Evolutionary conservation across 1,140 invertebrate genomes (phyloP).

Genomic region (Nymphalis io): DNA sequence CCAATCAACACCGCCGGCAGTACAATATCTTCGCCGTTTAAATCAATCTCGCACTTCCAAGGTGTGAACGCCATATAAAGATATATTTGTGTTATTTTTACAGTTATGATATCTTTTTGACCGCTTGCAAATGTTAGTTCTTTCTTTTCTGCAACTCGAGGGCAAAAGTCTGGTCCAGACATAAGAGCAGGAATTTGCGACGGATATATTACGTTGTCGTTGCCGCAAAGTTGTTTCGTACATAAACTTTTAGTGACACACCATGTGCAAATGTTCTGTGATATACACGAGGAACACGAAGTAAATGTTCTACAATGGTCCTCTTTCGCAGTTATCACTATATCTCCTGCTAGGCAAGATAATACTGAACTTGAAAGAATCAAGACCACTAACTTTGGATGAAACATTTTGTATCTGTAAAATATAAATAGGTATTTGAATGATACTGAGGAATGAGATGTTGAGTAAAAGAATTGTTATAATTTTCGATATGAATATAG

Average conservation of each 20-base stretch:
- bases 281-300: conserved; percentile 54
- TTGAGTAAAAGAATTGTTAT: no score
- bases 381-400: background rate
- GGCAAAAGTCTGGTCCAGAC: conserved; percentile 60
- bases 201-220: conserved; percentile 64
- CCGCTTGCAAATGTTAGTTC: conserved; percentile 53
- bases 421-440: background rate
- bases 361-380: conserved; percentile 18
- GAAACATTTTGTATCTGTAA: conserved; percentile 1
- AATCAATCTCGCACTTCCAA: conserved; percentile 63
- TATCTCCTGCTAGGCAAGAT: conserved; percentile 31
- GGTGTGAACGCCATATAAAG: conserved; percentile 68
- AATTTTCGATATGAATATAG: no score
- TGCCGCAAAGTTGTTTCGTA: conserved; percentile 62
- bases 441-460: no score
- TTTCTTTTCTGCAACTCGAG: conserved; percentile 49
- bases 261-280: conserved; percentile 53
- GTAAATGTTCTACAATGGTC: conserved; percentile 45
- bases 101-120: conserved; percentile 43
- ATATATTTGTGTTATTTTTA: conserved; percentile 68
- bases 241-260: conserved; percentile 66
- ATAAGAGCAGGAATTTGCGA: conserved; percentile 50
- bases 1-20: conserved; percentile 51
- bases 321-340: conserved; percentile 27
- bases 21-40: conserved; percentile 46